Evolutionary conservation across 2,797 vertebrate genomes (phyloP).

Genomic region (Brotula barbata): DNA sequence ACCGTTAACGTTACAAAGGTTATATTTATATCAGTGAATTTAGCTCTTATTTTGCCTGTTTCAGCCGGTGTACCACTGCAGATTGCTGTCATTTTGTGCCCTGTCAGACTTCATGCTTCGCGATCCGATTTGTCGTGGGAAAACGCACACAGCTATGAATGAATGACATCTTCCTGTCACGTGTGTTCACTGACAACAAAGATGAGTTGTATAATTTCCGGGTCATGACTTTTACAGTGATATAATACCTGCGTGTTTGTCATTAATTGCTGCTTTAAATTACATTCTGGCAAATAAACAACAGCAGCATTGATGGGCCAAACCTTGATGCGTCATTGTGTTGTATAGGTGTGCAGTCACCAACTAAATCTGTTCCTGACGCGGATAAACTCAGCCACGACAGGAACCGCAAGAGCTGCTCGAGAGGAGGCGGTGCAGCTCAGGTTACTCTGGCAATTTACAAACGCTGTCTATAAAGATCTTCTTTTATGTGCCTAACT

Average conservation of each 20-base stretch:
- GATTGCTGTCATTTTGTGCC: constrained; percentile 24
- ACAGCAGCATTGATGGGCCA: constrained; percentile 2
- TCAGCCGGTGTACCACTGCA: constrained; percentile 16
- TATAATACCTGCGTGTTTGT: constrained; percentile 41
- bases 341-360: constrained; percentile 30
- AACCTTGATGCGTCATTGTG: constrained; percentile 13
- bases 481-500: constrained; percentile 37
- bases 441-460: constrained; percentile 57
- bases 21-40: constrained; percentile 35
- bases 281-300: constrained; percentile 27
- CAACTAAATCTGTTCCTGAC: constrained; percentile 48
- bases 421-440: constrained; percentile 36
- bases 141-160: neutral
- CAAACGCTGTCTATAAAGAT: constrained; percentile 47
- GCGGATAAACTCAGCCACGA: constrained; percentile 49
- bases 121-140: neutral
- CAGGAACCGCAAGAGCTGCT: constrained; percentile 45
- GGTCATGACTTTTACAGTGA: neutral
- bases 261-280: constrained; percentile 32
- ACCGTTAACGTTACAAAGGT: constrained; percentile 40
- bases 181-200: constrained; percentile 6
- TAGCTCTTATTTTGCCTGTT: constrained; percentile 23
- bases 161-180: constrained; percentile 6
- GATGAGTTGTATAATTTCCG: constrained; percentile 1
- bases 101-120: neutral